Percentiles rank a stretch among this genome's conserved stretches.
phyloP scores from a whole-genome alignment of 2,113 vertebrate species.

The Tursiops truncatus region DNA sequence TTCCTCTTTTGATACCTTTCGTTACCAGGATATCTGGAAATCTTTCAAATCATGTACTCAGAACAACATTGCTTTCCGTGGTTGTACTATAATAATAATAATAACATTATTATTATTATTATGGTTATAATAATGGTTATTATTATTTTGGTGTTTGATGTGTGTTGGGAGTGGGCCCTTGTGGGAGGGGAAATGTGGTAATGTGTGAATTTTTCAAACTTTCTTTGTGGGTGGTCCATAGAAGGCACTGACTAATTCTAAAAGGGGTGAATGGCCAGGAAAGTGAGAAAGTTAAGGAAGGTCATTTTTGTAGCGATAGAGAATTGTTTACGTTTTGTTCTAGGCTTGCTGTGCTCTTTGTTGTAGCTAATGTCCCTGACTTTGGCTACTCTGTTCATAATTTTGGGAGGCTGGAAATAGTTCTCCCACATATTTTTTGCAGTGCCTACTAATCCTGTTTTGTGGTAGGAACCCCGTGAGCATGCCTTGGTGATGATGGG shows the following conservation, averaged over 20 bases:
- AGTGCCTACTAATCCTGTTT: not conserved
- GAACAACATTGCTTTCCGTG: not conserved
- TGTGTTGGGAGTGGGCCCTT: too few relatives aligned
- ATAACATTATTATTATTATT: not conserved
- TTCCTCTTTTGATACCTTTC: not conserved
- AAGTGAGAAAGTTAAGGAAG: not conserved
- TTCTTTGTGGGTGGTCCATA: not conserved
- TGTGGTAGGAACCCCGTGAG: not conserved
- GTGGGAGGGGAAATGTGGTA: not conserved
- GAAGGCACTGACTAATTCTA: not conserved
- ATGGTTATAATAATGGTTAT: not conserved
- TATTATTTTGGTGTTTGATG: conserved; percentile 4
- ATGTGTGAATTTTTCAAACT: not conserved
- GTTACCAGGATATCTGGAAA: not conserved
- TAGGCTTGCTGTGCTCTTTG: not conserved
- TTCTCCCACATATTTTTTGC: not conserved
- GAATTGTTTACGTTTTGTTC: not conserved
- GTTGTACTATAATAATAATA: not conserved
- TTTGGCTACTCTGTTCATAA: not conserved
- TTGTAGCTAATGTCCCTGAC: not conserved
- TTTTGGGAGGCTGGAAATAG: not conserved
- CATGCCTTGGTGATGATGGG: not conserved
- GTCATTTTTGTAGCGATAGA: not conserved
- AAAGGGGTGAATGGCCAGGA: not conserved
- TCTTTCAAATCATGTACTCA: not conserved